phyloP scores from a whole-genome alignment of 2,888 invertebrate species.

The Thereva unica region DNA sequence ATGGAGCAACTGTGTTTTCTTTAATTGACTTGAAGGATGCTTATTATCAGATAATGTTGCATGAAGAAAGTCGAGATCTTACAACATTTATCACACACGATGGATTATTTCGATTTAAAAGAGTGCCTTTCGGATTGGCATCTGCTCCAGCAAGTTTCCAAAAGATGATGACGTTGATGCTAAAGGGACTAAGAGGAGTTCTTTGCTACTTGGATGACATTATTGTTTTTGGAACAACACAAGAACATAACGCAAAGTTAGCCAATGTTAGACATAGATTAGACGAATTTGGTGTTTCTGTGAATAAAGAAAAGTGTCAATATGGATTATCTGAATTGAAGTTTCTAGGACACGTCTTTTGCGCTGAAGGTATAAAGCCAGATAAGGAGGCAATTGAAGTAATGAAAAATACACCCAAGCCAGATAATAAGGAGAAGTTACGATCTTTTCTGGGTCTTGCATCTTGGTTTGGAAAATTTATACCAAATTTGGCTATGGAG shows the following conservation, averaged over 20 bases:
- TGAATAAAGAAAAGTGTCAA: too few relatives aligned
- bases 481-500: too few relatives aligned
- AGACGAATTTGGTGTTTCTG: constrained; percentile 5
- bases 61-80: constrained; percentile 44
- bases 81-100: constrained; percentile 50
- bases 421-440: too few relatives aligned
- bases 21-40: constrained; percentile 45
- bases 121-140: constrained; percentile 49
- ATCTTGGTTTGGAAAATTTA: too few relatives aligned
- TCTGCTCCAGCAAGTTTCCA: constrained; percentile 45
- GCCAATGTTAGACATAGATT: background rate
- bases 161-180: background rate
- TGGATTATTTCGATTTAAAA: constrained; percentile 48
- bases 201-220: constrained; percentile 5
- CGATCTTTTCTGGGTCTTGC: too few relatives aligned
- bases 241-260: background rate
- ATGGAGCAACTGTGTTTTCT: too few relatives aligned
- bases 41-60: constrained; percentile 47
- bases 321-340: too few relatives aligned
- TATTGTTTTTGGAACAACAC: constrained; percentile 3
- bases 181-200: background rate
- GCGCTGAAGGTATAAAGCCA: too few relatives aligned
- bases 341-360: too few relatives aligned
- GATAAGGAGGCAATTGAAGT: too few relatives aligned
- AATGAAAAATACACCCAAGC: too few relatives aligned